phyloP scores from a whole-genome alignment of 2,113 vertebrate species.

The Malurus elegans region DNA sequence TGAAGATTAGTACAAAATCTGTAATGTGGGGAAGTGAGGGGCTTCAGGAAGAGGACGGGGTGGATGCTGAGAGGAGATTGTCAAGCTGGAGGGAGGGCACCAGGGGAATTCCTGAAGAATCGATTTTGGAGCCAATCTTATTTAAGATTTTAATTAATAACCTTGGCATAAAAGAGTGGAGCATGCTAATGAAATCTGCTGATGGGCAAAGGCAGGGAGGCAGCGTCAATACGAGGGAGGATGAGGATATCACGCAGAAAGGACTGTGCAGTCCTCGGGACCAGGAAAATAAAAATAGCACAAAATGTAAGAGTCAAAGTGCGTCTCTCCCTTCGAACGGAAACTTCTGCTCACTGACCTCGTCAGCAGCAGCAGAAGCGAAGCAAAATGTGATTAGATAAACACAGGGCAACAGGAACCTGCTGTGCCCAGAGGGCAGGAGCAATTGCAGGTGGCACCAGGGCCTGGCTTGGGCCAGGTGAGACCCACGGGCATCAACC shows the following conservation, averaged over 20 bases:
- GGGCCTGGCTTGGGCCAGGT: background rate
- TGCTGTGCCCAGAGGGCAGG: rapidly evolving
- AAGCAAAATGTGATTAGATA: background rate
- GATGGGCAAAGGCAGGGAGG: constrained; percentile 16
- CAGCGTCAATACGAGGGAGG: background rate
- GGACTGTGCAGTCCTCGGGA: background rate
- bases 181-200: constrained; percentile 47
- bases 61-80: background rate
- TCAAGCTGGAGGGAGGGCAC: background rate
- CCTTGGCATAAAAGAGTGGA: constrained; percentile 38
- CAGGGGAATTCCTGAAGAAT: constrained; percentile 51
- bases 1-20: background rate
- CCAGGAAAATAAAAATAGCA: background rate
- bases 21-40: background rate
- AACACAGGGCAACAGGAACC: rapidly evolving
- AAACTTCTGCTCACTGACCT: background rate
- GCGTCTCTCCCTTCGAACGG: background rate
- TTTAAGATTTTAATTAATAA: constrained; percentile 66
- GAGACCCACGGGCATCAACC: background rate
- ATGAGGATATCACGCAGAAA: background rate
- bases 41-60: background rate
- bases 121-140: constrained; percentile 45
- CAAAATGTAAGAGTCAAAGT: background rate
- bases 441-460: background rate
- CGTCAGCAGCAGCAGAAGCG: rapidly evolving